Evolutionary conservation across 2,113 vertebrate species (phyloP).

Genomic region (Callospermophilus lateralis): DNA sequence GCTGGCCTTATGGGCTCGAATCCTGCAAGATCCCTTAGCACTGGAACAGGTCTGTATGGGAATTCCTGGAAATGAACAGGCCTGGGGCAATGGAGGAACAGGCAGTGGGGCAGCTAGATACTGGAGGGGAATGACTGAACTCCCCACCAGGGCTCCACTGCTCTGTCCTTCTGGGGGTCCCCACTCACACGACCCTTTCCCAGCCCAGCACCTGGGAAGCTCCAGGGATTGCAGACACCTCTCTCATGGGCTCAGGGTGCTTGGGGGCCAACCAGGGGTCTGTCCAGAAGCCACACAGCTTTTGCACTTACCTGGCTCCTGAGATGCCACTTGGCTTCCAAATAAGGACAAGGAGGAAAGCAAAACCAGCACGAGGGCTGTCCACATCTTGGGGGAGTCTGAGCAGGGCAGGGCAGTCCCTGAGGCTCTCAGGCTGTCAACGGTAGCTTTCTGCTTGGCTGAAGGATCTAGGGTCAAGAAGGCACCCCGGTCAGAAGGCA

Average conservation of each 20-base stretch:
- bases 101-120: accelerated
- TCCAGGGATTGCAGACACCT: background rate
- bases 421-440: background rate
- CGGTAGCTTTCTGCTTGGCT: background rate
- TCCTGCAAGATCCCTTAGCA: accelerated
- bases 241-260: background rate
- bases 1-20: accelerated
- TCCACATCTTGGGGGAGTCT: slow-evolving; percentile 74
- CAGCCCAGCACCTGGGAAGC: accelerated
- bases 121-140: accelerated
- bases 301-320: slow-evolving; percentile 47
- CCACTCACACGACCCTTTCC: accelerated
- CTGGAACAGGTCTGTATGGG: background rate
- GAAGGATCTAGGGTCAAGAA: slow-evolving; percentile 25
- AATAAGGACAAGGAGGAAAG: slow-evolving; percentile 36
- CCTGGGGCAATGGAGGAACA: accelerated
- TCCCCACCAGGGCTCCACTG: background rate
- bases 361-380: slow-evolving; percentile 46
- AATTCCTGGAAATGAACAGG: background rate
- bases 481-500: background rate
- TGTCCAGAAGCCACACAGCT: accelerated
- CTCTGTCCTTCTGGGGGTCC: background rate
- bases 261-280: background rate
- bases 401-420: background rate
- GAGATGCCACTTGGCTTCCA: background rate